Evolutionary conservation across 2,797 vertebrate species (phyloP).

Genomic region (Gobionotothen gibberifrons): DNA sequence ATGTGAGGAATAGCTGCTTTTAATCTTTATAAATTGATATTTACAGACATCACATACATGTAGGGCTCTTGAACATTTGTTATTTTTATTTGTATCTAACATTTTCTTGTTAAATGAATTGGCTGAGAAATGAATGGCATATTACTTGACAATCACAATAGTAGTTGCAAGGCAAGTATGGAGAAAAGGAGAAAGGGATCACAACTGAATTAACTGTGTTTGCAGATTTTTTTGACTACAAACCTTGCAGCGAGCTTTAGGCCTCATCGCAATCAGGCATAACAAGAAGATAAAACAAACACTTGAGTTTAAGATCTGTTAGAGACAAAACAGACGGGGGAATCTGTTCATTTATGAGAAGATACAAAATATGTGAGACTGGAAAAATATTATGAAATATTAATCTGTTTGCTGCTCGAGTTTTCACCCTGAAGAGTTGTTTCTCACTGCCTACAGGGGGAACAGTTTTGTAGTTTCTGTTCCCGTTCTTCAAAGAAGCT

Average conservation of each 20-base stretch:
- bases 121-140: background rate
- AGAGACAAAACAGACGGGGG: background rate
- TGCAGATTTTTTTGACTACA: background rate
- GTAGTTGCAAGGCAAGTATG: background rate
- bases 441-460: constrained; percentile 34
- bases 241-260: background rate
- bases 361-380: constrained; percentile 14
- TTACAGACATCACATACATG: background rate
- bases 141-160: background rate
- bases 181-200: background rate
- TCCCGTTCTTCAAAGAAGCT: constrained; percentile 25
- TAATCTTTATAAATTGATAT: background rate
- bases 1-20: background rate
- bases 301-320: constrained; percentile 22
- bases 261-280: background rate
- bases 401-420: constrained; percentile 56
- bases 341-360: constrained; percentile 21
- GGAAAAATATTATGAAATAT: constrained; percentile 60
- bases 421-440: constrained; percentile 49
- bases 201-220: background rate
- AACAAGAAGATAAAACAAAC: constrained; percentile 1
- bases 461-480: constrained; percentile 24
- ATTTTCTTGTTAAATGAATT: background rate
- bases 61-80: background rate
- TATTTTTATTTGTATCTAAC: background rate